Evolutionary conservation across 2,797 vertebrate genomes (phyloP), one percentile per base, ranked within the genome.

Genomic region (Bovichtus variegatus): DNA sequence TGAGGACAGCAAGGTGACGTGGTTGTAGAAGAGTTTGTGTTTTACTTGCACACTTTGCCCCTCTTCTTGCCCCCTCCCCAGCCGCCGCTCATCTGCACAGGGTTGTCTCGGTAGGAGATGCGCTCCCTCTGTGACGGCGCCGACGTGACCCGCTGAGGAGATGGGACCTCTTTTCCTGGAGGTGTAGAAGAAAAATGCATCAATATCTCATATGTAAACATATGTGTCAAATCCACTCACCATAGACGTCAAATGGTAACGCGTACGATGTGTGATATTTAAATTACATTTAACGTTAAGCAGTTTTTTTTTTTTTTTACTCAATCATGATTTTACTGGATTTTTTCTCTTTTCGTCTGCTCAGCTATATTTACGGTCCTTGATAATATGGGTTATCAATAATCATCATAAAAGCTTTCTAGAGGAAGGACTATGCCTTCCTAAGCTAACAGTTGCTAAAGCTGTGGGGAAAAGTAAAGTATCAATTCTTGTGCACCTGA

Each of bases 11-110:
- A 50, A 55, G 15, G 29, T 25, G 71, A 34, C 11, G 5, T 71
- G 61, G 16, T 36, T 12, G 21, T 11, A 10, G 47, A 27, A 46
- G 61, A 55, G 78, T 40, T 36, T 62, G 84, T 81, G 80, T 72
- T 88, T 85, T 93, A 96, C 91, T 95, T 95, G 86, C 77, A 84
- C 57, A 71, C 62, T 90, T 93, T 95, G 68, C 65, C 83, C 84
- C 96, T 95, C 94, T 95, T 97, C 94, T 95, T 99, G 77, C 97
- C 97, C 72, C 95, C 93, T 85, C 97, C 97, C 98, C 97, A 99
- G 92, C 97, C 97, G 74, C 94, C 85, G 0, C 97, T 98, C 89
- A 95, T 85, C 70, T 92, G 95, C 18, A 97, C 88, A 0, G 95
- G 95, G 86, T 94, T 93, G 89, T 97, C 96, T 78, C 96, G 92